These are phyloP conservation scores for Alethe castanea DNA, from an alignment of 2,113 vertebrate species.

Conservation along the genomic window DNA sequence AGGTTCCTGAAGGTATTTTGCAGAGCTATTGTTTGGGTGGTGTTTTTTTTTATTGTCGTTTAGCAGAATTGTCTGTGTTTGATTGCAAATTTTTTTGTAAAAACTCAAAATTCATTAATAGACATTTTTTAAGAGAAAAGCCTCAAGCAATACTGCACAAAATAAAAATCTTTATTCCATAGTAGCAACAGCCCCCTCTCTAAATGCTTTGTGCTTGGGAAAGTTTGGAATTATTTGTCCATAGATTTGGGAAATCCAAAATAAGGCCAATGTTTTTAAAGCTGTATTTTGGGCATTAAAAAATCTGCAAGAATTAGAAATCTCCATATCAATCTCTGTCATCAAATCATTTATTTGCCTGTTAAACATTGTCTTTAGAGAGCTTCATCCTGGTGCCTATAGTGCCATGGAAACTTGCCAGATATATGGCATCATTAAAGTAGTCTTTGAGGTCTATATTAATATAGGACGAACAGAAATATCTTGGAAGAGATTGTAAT, in stretches of 20 bases:
- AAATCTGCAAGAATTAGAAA: background rate
- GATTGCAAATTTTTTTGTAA: background rate
- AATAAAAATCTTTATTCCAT: background rate
- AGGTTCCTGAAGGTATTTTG: background rate
- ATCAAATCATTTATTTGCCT: background rate
- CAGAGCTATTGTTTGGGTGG: background rate
- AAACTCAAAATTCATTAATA: background rate
- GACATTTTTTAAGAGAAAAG: background rate
- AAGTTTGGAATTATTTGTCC: background rate
- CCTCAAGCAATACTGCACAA: background rate
- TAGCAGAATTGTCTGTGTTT: background rate
- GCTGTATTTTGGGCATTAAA: background rate
- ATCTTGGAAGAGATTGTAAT: background rate
- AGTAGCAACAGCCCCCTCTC: rapidly evolving
- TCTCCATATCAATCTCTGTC: background rate
- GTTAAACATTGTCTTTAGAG: background rate
- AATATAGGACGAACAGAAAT: background rate
- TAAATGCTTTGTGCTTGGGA: background rate
- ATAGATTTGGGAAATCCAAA: background rate
- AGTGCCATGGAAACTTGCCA: background rate
- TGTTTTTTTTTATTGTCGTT: background rate
- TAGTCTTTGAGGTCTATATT: background rate
- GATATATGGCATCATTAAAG: background rate
- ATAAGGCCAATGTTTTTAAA: background rate
- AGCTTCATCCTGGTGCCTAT: background rate